Percentiles rank a stretch among this genome's conserved stretches.
Evolutionary conservation across 2,113 vertebrate genomes (phyloP).

Genomic region (Ochotona princeps): DNA sequence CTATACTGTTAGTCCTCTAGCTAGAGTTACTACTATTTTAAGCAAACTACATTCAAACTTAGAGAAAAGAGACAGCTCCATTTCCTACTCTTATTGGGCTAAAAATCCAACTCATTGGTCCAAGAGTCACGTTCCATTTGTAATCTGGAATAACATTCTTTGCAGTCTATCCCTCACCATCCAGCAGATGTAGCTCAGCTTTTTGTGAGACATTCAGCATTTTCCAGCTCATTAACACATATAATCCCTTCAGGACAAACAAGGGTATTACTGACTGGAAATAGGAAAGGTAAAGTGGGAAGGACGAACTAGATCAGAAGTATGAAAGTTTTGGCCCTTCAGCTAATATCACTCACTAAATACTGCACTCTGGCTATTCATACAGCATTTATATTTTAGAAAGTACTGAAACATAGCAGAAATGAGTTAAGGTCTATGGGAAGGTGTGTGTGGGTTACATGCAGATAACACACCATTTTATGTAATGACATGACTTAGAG

Average conservation of each 20-base stretch:
- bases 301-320: background rate
- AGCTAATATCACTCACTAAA: background rate
- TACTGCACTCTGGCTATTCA: no score
- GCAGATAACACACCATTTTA: no score
- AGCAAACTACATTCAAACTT: no score
- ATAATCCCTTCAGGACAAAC: background rate
- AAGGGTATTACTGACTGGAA: background rate
- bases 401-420: no score
- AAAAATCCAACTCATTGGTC: background rate
- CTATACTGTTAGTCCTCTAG: no score
- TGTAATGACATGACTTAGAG: background rate
- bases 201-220: background rate
- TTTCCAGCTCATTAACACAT: background rate
- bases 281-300: background rate
- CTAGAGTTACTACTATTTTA: no score
- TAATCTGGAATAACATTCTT: background rate
- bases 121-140: background rate
- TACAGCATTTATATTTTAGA: no score
- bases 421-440: no score
- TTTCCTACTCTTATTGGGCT: background rate
- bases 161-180: background rate
- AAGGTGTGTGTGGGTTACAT: no score
- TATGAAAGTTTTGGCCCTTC: background rate
- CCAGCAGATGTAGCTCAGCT: background rate
- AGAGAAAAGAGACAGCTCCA: accelerated